Conservation (phyloP, 1,140 invertebrate genomes). For the Drosophila prosaltans region DNA sequence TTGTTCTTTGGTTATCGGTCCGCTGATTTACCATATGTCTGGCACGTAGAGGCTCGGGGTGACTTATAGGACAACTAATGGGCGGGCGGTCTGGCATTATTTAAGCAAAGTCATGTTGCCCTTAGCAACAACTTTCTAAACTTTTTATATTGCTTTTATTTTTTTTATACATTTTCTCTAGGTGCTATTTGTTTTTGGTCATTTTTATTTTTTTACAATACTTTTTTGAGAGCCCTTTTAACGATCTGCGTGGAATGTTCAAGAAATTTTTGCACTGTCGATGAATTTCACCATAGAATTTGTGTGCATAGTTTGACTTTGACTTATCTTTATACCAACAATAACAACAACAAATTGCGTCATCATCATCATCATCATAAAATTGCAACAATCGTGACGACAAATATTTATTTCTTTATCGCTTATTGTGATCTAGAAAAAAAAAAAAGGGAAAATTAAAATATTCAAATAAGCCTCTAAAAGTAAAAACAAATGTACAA, state of each 20-base stretch:
- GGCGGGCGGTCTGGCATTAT: slow-evolving; percentile 2
- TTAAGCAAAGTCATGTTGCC: slow-evolving; percentile 42
- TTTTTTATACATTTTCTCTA: no score
- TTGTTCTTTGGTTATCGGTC: background rate
- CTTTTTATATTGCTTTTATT: no score
- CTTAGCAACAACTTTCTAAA: slow-evolving; percentile 42
- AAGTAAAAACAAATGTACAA: background rate
- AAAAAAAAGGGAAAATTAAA: slow-evolving; percentile 7
- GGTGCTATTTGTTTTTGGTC: no score
- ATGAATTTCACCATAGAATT: slow-evolving; percentile 38
- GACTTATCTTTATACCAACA: slow-evolving; percentile 1
- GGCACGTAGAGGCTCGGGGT: slow-evolving; percentile 33
- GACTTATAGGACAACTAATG: slow-evolving; percentile 3
- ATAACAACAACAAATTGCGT: slow-evolving; percentile 34
- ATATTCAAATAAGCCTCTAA: background rate
- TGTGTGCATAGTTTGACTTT: slow-evolving; percentile 12
- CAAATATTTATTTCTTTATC: slow-evolving; percentile 17
- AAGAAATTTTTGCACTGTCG: slow-evolving; percentile 37
- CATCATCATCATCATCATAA: slow-evolving; percentile 37
- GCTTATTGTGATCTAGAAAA: slow-evolving; percentile 21
- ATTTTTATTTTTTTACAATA: background rate
- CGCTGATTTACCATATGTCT: slow-evolving; percentile 21
- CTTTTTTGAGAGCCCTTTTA: background rate
- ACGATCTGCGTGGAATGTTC: slow-evolving; percentile 44
- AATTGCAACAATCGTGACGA: slow-evolving; percentile 41